Evolutionary conservation across 2,797 vertebrate species (phyloP).

Genomic region (Notolabrus celidotus): DNA sequence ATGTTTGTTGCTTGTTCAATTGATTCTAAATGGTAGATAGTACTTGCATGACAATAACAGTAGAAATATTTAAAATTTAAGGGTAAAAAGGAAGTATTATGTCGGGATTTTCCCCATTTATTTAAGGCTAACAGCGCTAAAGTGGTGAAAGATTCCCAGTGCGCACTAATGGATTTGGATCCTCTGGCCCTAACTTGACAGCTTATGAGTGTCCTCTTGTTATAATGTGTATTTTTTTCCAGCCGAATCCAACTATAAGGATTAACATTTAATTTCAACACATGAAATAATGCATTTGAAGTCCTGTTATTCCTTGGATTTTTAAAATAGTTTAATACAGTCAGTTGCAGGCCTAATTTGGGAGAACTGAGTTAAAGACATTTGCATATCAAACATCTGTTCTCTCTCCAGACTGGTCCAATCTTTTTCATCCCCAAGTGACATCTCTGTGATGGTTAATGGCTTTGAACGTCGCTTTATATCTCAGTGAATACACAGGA

Average conservation of each 20-base stretch:
- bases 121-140: slow-evolving; percentile 49
- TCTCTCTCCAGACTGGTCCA: background rate
- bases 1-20: slow-evolving; percentile 13
- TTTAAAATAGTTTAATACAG: background rate
- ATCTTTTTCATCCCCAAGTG: slow-evolving; percentile 26
- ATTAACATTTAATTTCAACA: slow-evolving; percentile 20
- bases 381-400: slow-evolving; percentile 18
- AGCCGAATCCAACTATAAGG: slow-evolving; percentile 16
- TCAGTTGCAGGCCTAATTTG: background rate
- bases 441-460: slow-evolving; percentile 38
- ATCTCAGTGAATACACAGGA: slow-evolving; percentile 79
- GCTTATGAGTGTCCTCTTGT: slow-evolving; percentile 39
- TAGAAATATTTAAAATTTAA: slow-evolving; percentile 4
- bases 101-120: slow-evolving; percentile 35
- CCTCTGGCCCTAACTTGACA: slow-evolving; percentile 57
- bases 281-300: background rate
- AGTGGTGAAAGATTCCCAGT: slow-evolving; percentile 61
- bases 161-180: slow-evolving; percentile 56
- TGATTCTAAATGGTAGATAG: slow-evolving; percentile 17
- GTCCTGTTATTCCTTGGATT: no score
- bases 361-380: background rate
- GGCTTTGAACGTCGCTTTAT: slow-evolving; percentile 72
- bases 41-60: slow-evolving; percentile 27
- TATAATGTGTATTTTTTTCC: slow-evolving; percentile 50
- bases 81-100: slow-evolving; percentile 11